phyloP scores from a whole-genome alignment of 2,888 invertebrate genomes.

The Spisula subtruncata region DNA sequence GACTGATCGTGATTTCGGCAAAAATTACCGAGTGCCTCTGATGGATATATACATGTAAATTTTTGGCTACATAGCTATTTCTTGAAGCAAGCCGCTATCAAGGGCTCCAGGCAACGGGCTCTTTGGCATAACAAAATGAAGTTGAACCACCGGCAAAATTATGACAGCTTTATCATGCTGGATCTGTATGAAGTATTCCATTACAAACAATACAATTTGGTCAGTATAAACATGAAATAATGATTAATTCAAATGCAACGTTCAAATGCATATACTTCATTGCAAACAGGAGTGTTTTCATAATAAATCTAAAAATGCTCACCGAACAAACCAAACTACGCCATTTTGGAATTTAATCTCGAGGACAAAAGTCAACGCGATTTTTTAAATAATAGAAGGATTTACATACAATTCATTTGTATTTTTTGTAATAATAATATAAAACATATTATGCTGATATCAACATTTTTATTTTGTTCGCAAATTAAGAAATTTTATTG shows the following conservation, averaged over 20 bases:
- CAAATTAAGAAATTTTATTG: not conserved
- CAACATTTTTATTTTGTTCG: not conserved
- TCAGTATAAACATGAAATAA: not conserved
- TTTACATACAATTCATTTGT: not conserved
- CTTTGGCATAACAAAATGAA: too few relatives aligned
- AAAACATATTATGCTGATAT: not conserved
- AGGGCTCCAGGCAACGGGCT: too few relatives aligned
- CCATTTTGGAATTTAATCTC: conserved; percentile 25
- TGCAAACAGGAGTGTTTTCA: not conserved
- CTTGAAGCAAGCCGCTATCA: too few relatives aligned
- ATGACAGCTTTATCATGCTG: not conserved
- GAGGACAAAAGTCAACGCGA: not conserved
- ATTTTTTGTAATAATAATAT: not conserved
- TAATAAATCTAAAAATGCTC: not conserved
- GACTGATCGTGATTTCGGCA: too few relatives aligned
- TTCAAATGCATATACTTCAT: not conserved
- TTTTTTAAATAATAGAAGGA: not conserved
- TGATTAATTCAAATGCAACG: not conserved
- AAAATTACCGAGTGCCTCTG: too few relatives aligned
- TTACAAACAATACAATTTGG: not conserved
- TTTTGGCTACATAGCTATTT: too few relatives aligned
- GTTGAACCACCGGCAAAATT: too few relatives aligned
- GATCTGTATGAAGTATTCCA: not conserved
- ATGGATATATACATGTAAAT: too few relatives aligned
- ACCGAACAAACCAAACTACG: not conserved